phyloP scores from a whole-genome alignment of 2,797 vertebrate genomes.

The Aulostomus chinensis region DNA sequence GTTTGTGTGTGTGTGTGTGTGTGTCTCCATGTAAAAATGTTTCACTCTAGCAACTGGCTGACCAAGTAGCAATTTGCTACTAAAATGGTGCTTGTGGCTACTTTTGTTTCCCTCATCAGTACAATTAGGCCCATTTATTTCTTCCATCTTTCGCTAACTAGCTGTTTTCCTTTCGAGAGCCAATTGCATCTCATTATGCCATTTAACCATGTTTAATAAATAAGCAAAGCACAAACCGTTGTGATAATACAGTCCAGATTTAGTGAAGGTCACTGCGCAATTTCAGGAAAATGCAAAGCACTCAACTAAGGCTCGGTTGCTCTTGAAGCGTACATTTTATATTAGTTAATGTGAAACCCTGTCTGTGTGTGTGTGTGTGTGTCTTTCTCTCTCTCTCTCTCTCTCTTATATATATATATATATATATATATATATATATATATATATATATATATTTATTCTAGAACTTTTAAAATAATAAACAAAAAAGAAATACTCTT shows the following conservation, averaged over 20 bases:
- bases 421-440: too few species aligned
- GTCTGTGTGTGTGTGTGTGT: too few species aligned
- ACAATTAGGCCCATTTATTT: constrained; percentile 66
- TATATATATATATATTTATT: too few species aligned
- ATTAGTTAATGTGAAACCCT: too few species aligned
- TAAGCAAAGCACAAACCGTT: constrained; percentile 28
- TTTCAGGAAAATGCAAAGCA: too few species aligned
- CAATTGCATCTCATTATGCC: constrained; percentile 29
- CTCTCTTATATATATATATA: too few species aligned
- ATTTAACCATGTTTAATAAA: constrained; percentile 48
- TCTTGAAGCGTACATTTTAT: too few species aligned
- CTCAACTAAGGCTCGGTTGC: too few species aligned
- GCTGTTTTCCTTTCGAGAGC: constrained; percentile 43
- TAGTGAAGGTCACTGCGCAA: constrained; percentile 18
- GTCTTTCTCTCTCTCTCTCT: too few species aligned
- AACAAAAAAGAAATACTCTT: too few species aligned
- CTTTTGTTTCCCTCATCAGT: constrained; percentile 61
- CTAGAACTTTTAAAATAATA: too few species aligned
- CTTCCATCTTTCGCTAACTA: constrained; percentile 44
- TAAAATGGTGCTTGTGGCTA: constrained; percentile 51
- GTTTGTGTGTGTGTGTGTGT: too few species aligned
- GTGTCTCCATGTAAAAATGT: constrained; percentile 49
- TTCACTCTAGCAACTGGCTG: constrained; percentile 42
- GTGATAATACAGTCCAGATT: constrained; percentile 28
- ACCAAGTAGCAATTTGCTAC: constrained; percentile 54